These are phyloP conservation scores for Kryphioiulus occultus DNA, from an alignment of 2,888 invertebrate species.

Conservation along the genomic window DNA sequence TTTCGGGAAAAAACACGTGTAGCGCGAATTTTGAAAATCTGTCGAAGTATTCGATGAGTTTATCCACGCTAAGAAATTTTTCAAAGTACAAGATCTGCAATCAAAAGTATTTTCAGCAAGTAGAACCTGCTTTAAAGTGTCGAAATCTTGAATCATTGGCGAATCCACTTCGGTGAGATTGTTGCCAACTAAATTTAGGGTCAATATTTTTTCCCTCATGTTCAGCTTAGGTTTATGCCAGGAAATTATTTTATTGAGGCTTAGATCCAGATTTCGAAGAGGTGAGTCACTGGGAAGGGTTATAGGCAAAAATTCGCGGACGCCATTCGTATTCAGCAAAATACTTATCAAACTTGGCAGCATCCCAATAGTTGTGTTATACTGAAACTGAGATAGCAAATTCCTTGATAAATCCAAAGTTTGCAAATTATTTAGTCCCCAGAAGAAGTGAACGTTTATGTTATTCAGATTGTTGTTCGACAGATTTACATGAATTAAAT, in stretches of 20 bases:
- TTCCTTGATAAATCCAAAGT: not conserved
- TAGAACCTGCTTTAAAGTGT: not conserved
- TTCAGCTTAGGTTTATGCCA: not conserved
- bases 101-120: conserved; percentile 43
- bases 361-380: not conserved
- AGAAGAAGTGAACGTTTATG: not conserved
- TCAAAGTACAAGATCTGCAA: conserved; percentile 4
- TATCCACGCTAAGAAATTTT: conserved; percentile 11
- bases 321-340: not conserved
- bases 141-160: conserved; percentile 39
- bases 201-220: not conserved
- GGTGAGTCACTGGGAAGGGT: not conserved
- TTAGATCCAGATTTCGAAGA: not conserved
- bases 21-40: not conserved
- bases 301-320: not conserved
- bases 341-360: not conserved
- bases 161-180: not conserved
- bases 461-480: not conserved
- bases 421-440: not conserved
- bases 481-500: not conserved
- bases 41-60: not conserved
- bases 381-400: not conserved
- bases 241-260: not conserved
- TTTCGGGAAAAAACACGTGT: conserved; percentile 10
- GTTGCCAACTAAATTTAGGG: conserved; percentile 29